Percentiles rank a stretch among this genome's conserved stretches.
Conservation (phyloP, 1,140 invertebrate genomes). For the Drosophila virilis region DNA sequence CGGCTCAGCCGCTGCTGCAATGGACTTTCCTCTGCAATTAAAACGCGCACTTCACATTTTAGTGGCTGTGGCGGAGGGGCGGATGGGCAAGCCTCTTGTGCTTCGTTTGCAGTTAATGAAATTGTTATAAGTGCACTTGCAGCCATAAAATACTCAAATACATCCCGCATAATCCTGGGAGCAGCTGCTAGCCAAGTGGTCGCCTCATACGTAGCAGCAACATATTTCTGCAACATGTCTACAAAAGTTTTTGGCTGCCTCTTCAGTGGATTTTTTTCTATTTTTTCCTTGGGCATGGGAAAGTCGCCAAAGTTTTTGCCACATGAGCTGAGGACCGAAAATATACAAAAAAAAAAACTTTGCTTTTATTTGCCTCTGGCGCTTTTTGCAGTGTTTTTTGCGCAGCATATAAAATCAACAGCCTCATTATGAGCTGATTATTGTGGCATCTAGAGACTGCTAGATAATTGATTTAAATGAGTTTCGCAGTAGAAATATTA, state of each 20-base stretch:
- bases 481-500: neutral
- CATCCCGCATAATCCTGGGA: neutral
- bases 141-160: constrained; percentile 33
- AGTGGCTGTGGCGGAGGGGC: constrained; percentile 9
- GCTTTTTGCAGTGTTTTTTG: neutral
- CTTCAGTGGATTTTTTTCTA: neutral
- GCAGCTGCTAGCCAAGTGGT: constrained; percentile 13
- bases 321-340: constrained; percentile 25
- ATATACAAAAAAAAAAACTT: constrained; percentile 11
- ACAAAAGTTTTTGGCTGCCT: constrained; percentile 28
- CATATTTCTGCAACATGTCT: constrained; percentile 31
- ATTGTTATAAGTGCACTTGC: constrained; percentile 59
- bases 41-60: constrained; percentile 44
- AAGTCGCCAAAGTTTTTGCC: constrained; percentile 42
- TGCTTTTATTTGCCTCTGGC: constrained; percentile 3
- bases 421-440: constrained; percentile 50
- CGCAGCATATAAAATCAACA: constrained; percentile 9
- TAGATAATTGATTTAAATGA: constrained; percentile 28
- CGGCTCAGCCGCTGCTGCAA: constrained; percentile 25
- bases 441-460: constrained; percentile 8
- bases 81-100: constrained; percentile 30
- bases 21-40: constrained; percentile 66
- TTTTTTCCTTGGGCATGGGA: neutral
- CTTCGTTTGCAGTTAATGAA: constrained; percentile 75
- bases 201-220: constrained; percentile 8